phyloP scores from a whole-genome alignment of 2,113 vertebrate genomes.

The Crocuta crocuta region DNA sequence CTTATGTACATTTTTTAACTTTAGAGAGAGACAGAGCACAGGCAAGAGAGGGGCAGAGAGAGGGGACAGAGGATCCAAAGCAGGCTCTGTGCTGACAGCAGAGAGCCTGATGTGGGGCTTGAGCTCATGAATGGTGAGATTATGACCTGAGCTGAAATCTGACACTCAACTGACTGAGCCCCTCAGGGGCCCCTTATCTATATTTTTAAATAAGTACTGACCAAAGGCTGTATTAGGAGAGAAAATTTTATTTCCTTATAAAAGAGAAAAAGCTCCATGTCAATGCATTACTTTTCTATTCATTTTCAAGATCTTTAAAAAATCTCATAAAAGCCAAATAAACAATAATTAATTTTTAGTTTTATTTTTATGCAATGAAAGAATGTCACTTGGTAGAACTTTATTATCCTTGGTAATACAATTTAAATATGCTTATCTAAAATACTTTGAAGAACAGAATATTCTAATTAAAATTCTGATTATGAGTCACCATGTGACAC shows the following conservation, averaged over 20 bases:
- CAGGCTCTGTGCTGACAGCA: too few relatives aligned
- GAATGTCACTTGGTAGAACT: not conserved
- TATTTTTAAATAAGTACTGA: not conserved
- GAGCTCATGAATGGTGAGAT: too few relatives aligned
- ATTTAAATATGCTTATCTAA: not conserved
- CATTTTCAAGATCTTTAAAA: not conserved
- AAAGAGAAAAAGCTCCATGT: not conserved
- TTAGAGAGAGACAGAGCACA: too few relatives aligned
- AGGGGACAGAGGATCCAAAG: too few relatives aligned
- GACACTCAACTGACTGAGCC: too few relatives aligned
- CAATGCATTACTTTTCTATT: not conserved
- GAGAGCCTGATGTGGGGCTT: too few relatives aligned
- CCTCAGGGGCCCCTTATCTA: too few relatives aligned
- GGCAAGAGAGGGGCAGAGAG: too few relatives aligned
- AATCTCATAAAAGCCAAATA: not conserved
- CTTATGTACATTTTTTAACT: not conserved
- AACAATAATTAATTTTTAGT: not conserved
- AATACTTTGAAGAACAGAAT: not conserved
- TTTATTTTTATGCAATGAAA: not conserved
- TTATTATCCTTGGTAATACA: not conserved
- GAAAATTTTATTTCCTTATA: not conserved
- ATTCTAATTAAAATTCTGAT: conserved; percentile 9
- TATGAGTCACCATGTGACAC: not conserved
- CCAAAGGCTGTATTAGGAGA: not conserved
- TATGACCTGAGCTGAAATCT: too few relatives aligned